phyloP scores from a whole-genome alignment of 2,888 invertebrate genomes.

The Epirrita christyi region DNA sequence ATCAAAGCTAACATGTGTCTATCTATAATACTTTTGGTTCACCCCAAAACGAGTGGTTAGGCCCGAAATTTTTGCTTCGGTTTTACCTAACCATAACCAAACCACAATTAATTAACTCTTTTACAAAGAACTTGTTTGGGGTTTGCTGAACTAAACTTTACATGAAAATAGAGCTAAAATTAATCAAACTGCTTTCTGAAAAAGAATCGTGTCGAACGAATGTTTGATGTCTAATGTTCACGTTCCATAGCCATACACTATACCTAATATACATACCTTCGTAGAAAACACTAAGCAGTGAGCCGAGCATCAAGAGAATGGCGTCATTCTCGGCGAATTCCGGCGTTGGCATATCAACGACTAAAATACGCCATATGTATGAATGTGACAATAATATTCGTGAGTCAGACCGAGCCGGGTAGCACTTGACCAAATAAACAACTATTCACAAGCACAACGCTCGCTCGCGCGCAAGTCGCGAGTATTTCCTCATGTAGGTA shows the following conservation, averaged over 20 bases:
- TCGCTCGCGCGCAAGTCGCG: conserved; percentile 50
- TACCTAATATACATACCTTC: not conserved
- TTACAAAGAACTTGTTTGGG: not conserved
- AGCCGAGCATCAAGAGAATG: conserved; percentile 67
- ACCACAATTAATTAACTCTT: no score
- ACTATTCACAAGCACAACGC: conserved; percentile 66
- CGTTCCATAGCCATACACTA: not conserved
- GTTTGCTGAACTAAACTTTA: not conserved
- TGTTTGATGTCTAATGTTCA: not conserved
- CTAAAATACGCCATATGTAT: conserved; percentile 70
- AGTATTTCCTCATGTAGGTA: conserved; percentile 58
- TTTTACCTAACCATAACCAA: no score
- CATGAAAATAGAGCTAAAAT: no score
- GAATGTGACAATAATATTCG: conserved; percentile 77
- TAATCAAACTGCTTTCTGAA: not conserved
- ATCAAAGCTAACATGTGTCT: no score
- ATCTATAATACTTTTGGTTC: no score
- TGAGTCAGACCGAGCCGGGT: conserved; percentile 68
- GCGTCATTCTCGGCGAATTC: conserved; percentile 76
- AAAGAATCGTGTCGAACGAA: not conserved
- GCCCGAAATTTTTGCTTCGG: no score
- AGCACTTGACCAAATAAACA: conserved; percentile 81
- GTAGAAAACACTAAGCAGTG: conserved; percentile 23
- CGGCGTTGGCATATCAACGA: conserved; percentile 70
- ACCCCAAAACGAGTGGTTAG: no score